Conservation (phyloP, 2,888 invertebrate species). For the Gari tellinella region DNA sequence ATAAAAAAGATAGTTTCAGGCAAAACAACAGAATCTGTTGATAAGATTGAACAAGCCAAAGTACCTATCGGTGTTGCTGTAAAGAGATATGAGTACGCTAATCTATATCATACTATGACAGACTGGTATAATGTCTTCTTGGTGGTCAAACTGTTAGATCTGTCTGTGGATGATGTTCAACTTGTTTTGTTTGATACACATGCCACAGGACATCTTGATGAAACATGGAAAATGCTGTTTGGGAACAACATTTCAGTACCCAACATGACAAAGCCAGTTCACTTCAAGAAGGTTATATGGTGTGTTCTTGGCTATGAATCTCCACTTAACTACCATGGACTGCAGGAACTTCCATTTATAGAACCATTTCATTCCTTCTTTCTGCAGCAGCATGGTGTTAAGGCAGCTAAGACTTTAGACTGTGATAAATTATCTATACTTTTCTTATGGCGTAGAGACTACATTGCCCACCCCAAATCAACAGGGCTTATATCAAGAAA, state of each 20-base stretch:
- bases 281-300: slow-evolving; percentile 76
- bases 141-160: slow-evolving; percentile 66
- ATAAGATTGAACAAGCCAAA: neutral
- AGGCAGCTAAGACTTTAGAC: slow-evolving; percentile 57
- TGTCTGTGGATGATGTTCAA: slow-evolving; percentile 64
- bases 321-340: slow-evolving; percentile 75
- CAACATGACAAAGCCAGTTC: slow-evolving; percentile 59
- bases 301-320: slow-evolving; percentile 81
- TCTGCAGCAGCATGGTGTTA: slow-evolving; percentile 60
- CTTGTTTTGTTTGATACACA: slow-evolving; percentile 80
- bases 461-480: slow-evolving; percentile 82
- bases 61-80: slow-evolving; percentile 65
- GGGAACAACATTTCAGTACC: slow-evolving; percentile 69
- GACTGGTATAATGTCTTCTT: slow-evolving; percentile 80
- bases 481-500: slow-evolving; percentile 81
- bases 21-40: neutral
- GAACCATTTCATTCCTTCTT: slow-evolving; percentile 81
- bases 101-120: slow-evolving; percentile 80
- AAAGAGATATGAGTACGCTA: slow-evolving; percentile 79
- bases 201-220: slow-evolving; percentile 76
- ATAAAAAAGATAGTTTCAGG: slow-evolving; percentile 6
- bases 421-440: slow-evolving; percentile 76
- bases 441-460: slow-evolving; percentile 82
- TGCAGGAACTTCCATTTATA: slow-evolving; percentile 68
- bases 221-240: slow-evolving; percentile 79